phyloP scores from a whole-genome alignment of 2,797 vertebrate genomes.

The Tangara arthus region DNA sequence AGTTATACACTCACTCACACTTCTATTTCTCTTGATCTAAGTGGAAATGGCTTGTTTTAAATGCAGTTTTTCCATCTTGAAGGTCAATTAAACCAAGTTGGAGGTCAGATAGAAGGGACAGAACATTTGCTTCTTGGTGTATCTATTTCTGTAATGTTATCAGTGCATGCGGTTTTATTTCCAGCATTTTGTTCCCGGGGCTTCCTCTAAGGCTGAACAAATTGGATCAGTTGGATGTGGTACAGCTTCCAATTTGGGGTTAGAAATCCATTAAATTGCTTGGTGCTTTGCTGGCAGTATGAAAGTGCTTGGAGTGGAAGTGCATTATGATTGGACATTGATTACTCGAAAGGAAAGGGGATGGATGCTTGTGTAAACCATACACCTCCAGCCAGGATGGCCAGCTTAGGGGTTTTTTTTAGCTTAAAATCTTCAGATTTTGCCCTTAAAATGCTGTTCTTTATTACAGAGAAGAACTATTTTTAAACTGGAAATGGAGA shows the following conservation, averaged over 20 bases:
- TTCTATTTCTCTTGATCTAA: neutral
- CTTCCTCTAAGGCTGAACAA: conserved; percentile 43
- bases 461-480: neutral
- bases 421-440: neutral
- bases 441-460: neutral
- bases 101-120: conserved; percentile 45
- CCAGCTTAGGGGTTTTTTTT: neutral
- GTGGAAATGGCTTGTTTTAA: conserved; percentile 19
- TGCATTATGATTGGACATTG: conserved; percentile 44
- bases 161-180: conserved; percentile 43
- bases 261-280: conserved; percentile 65
- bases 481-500: conserved; percentile 4
- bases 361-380: conserved; percentile 13
- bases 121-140: conserved; percentile 23
- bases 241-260: conserved; percentile 46
- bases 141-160: conserved; percentile 63
- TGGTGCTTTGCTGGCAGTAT: conserved; percentile 34
- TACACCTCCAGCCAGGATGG: neutral
- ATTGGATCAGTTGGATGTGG: conserved; percentile 34
- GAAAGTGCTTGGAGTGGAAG: conserved; percentile 15
- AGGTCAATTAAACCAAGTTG: conserved; percentile 23
- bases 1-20: neutral
- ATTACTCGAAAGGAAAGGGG: neutral
- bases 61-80: neutral
- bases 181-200: conserved; percentile 14